These are phyloP conservation scores for Iselma pallidipennis DNA, from an alignment of 2,888 invertebrate species.

Conservation along the genomic window DNA sequence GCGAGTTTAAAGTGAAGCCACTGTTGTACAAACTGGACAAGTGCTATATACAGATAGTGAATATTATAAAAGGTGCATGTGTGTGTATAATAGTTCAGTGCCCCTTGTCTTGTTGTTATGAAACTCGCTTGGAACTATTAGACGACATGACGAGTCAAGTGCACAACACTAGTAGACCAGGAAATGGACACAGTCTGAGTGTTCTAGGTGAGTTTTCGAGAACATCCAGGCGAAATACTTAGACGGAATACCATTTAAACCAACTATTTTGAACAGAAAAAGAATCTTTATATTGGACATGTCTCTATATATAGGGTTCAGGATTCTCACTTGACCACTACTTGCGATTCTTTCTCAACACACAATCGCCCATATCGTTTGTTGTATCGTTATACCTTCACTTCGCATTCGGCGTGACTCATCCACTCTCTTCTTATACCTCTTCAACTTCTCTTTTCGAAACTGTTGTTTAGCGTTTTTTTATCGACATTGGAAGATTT, in stretches of 20 bases:
- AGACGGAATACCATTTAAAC: too few species aligned
- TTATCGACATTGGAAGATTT: conserved; percentile 2
- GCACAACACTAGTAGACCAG: conserved; percentile 50
- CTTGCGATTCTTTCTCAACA: conserved; percentile 18
- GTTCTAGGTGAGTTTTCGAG: conserved; percentile 55
- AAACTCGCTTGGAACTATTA: conserved; percentile 22
- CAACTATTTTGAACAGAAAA: too few species aligned
- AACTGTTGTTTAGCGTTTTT: neutral
- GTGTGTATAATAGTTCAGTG: conserved; percentile 23
- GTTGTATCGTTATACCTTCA: conserved; percentile 17
- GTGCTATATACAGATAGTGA: neutral
- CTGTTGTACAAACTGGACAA: neutral
- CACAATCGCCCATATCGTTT: too few species aligned
- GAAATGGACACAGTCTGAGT: conserved; percentile 56
- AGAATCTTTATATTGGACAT: too few species aligned
- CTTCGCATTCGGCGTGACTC: conserved; percentile 19
- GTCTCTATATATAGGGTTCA: too few species aligned
- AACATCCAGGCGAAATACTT: conserved; percentile 1
- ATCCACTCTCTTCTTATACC: neutral
- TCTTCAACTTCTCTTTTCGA: neutral
- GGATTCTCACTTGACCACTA: conserved; percentile 25
- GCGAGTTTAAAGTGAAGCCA: neutral
- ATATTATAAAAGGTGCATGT: conserved; percentile 11
- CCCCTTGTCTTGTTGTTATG: conserved; percentile 21
- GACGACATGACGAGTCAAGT: conserved; percentile 40